These are phyloP conservation scores for Arrhopalites spinosus DNA, from an alignment of 2,888 invertebrate species.

Conservation along the genomic window DNA sequence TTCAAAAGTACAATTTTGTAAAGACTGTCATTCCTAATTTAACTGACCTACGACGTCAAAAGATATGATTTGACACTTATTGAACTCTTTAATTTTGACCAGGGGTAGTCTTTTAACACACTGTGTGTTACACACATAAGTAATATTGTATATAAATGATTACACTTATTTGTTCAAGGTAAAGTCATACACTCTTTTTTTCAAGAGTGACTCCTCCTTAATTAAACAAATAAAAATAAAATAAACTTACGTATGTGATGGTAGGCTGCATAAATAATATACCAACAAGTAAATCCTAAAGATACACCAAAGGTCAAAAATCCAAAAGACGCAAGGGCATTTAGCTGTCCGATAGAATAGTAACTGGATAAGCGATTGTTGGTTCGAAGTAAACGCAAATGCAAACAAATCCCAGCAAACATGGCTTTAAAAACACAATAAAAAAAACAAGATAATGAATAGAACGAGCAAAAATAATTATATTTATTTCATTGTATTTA, in stretches of 20 bases:
- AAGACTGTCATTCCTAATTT: too few relatives aligned
- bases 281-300: slow-evolving; percentile 54
- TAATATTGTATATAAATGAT: too few relatives aligned
- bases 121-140: too few relatives aligned
- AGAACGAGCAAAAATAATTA: not conserved
- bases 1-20: too few relatives aligned
- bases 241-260: slow-evolving; percentile 56
- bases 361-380: slow-evolving; percentile 52
- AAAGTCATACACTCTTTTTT: too few relatives aligned
- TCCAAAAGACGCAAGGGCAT: slow-evolving; percentile 48
- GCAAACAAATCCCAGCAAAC: slow-evolving; percentile 52
- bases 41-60: too few relatives aligned
- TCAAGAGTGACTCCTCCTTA: too few relatives aligned
- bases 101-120: too few relatives aligned
- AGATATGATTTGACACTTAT: too few relatives aligned
- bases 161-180: too few relatives aligned
- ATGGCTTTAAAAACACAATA: slow-evolving; percentile 44
- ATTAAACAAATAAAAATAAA: too few relatives aligned
- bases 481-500: not conserved
- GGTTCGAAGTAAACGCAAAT: slow-evolving; percentile 48
- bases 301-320: slow-evolving; percentile 51
- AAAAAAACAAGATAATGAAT: not conserved
- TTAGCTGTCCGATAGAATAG: slow-evolving; percentile 51
- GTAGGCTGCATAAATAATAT: slow-evolving; percentile 55
- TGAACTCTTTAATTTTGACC: too few relatives aligned